These are phyloP conservation scores for Drosophila histrio DNA, from an alignment of 2,888 invertebrate genomes.

Conservation along the genomic window DNA sequence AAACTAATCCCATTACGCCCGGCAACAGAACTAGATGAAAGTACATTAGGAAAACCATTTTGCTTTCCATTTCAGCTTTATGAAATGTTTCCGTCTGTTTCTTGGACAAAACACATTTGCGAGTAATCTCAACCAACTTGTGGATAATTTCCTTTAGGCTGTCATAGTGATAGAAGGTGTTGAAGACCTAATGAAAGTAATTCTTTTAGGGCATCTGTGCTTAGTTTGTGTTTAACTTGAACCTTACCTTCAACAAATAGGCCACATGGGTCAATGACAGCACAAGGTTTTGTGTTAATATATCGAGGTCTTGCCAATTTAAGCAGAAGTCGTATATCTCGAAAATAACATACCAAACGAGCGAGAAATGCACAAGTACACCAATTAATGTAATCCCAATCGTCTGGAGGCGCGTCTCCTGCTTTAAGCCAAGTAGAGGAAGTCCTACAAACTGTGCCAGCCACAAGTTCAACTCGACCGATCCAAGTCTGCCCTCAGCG, in stretches of 20 bases:
- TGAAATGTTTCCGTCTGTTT: slow-evolving; percentile 48
- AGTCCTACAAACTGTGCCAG: slow-evolving; percentile 68
- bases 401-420: slow-evolving; percentile 42
- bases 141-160: slow-evolving; percentile 36
- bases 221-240: too few species aligned
- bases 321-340: slow-evolving; percentile 52
- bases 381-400: slow-evolving; percentile 38
- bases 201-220: not conserved
- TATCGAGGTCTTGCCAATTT: slow-evolving; percentile 46
- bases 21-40: slow-evolving; percentile 50
- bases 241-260: slow-evolving; percentile 52
- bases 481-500: slow-evolving; percentile 64
- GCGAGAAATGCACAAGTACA: slow-evolving; percentile 4
- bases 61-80: slow-evolving; percentile 30
- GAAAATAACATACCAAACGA: slow-evolving; percentile 43
- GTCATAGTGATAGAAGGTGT: slow-evolving; percentile 49
- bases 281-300: slow-evolving; percentile 60
- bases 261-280: slow-evolving; percentile 51
- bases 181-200: slow-evolving; percentile 35
- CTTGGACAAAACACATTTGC: slow-evolving; percentile 42
- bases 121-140: slow-evolving; percentile 40
- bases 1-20: slow-evolving; percentile 29
- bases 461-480: slow-evolving; percentile 70
- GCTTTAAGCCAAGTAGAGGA: slow-evolving; percentile 60
- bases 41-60: slow-evolving; percentile 41